phyloP scores from a whole-genome alignment of 2,797 vertebrate genomes.

The Enteromius viviparus region DNA sequence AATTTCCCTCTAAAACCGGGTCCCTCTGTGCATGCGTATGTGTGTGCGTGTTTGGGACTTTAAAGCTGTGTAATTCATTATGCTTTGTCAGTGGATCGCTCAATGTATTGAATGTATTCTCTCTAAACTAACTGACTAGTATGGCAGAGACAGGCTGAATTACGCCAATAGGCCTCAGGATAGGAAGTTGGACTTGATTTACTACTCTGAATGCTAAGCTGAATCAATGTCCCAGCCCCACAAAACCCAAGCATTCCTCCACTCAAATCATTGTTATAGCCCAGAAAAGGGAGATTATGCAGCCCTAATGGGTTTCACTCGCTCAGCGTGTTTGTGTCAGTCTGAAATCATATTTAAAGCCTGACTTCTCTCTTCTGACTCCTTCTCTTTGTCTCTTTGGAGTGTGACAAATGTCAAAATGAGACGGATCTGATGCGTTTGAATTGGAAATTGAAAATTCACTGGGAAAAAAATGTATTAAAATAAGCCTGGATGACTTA shows the following conservation, averaged over 20 bases:
- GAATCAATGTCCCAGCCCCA: conserved; percentile 80
- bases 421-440: background rate
- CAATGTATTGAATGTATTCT: conserved; percentile 81
- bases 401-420: conserved; percentile 29
- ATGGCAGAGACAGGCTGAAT: conserved; percentile 80
- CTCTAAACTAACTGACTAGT: conserved; percentile 85
- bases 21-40: conserved; percentile 48
- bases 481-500: background rate
- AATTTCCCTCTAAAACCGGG: conserved; percentile 48
- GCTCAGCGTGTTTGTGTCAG: conserved; percentile 80
- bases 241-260: conserved; percentile 80
- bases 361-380: conserved; percentile 72
- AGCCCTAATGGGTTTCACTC: conserved; percentile 82
- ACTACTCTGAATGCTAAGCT: conserved; percentile 83
- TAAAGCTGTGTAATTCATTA: conserved; percentile 78
- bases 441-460: background rate
- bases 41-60: conserved; percentile 44
- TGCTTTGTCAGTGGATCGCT: conserved; percentile 77
- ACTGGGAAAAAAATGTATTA: background rate
- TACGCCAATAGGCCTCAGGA: conserved; percentile 80
- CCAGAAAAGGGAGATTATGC: conserved; percentile 86
- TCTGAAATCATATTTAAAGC: conserved; percentile 87
- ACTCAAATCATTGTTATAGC: conserved; percentile 85
- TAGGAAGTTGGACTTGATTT: conserved; percentile 87
- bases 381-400: conserved; percentile 2